Conservation (phyloP, 2,797 vertebrate genomes). For the Chrysocyon brachyurus region DNA sequence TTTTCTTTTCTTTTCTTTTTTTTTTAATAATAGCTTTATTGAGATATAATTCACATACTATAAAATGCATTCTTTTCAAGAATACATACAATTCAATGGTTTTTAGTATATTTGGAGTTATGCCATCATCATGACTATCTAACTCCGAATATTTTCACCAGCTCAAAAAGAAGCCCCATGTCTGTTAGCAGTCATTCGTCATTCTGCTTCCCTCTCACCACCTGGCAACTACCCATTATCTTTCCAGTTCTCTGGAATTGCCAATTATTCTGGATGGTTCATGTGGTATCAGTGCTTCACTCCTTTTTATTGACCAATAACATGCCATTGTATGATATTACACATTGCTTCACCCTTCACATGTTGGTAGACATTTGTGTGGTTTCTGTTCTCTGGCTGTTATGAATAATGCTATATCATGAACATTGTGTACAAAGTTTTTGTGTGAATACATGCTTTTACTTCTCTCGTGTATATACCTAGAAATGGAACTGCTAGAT, state of each 20-base stretch:
- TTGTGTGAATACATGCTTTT: background rate
- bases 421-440: background rate
- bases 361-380: background rate
- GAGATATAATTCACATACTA: background rate
- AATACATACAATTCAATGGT: background rate
- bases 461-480: background rate
- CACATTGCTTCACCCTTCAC: background rate
- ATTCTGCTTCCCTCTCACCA: background rate
- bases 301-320: background rate
- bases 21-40: background rate
- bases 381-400: background rate
- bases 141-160: conserved; percentile 21
- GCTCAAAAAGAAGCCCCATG: background rate
- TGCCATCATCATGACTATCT: background rate
- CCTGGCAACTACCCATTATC: background rate
- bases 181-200: background rate
- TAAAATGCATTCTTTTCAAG: background rate
- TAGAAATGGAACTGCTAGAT: background rate
- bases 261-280: background rate
- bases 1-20: background rate
- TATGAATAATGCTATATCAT: background rate
- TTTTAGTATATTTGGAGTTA: background rate
- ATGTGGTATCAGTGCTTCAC: background rate
- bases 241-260: background rate
- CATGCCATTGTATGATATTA: no score